Conservation (phyloP, 2,888 invertebrate species). For the Lampropteryx suffumata region DNA sequence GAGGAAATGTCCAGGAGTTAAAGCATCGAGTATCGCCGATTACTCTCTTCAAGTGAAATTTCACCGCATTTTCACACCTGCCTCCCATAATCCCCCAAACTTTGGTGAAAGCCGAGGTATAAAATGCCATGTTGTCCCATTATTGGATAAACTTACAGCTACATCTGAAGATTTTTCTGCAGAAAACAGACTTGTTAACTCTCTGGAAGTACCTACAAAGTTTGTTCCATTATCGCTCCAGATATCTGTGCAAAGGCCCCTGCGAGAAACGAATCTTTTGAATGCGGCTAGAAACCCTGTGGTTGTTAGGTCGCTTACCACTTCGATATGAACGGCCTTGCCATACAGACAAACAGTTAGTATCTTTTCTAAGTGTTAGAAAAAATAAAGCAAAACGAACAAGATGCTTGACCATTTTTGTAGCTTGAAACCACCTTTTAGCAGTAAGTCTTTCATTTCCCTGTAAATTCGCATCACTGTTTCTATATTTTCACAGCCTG, state of each 20-base stretch:
- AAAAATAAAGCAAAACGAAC: too few relatives aligned
- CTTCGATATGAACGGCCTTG: conserved; percentile 29
- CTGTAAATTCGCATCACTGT: too few relatives aligned
- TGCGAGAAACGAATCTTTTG: conserved; percentile 28
- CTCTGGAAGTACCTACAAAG: conserved; percentile 3
- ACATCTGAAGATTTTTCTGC: background rate
- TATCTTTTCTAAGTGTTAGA: too few relatives aligned
- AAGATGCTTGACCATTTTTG: too few relatives aligned
- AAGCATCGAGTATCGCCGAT: background rate
- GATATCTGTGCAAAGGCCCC: conserved; percentile 31
- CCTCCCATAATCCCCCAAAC: background rate
- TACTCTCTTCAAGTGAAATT: background rate
- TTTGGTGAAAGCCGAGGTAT: background rate
- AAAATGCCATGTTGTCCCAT: too few relatives aligned
- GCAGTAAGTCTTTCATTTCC: too few relatives aligned
- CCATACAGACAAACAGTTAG: too few relatives aligned
- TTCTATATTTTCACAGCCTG: too few relatives aligned
- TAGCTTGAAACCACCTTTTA: too few relatives aligned
- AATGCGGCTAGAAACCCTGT: conserved; percentile 37
- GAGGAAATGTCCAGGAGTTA: too few relatives aligned
- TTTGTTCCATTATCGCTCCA: conserved; percentile 7
- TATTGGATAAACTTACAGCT: background rate
- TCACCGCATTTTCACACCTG: background rate
- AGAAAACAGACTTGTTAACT: background rate
- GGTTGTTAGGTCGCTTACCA: conserved; percentile 39